These are phyloP conservation scores for Eutrigla gurnardus DNA, from an alignment of 2,797 vertebrate genomes.

Conservation along the genomic window DNA sequence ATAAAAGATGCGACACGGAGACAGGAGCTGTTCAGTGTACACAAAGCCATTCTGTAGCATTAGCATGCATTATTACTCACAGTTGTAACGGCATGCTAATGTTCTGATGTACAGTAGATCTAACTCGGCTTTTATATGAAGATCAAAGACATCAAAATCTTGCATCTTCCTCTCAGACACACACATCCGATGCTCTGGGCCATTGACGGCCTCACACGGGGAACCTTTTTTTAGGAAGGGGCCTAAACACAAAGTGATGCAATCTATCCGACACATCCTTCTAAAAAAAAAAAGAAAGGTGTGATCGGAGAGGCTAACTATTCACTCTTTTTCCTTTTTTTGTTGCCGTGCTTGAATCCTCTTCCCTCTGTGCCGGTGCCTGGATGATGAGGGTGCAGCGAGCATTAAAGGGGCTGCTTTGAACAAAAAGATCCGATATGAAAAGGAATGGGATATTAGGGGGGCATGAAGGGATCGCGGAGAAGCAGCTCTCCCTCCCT, in stretches of 20 bases:
- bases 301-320: slow-evolving; percentile 53
- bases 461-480: slow-evolving; percentile 57
- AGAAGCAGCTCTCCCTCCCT: slow-evolving; percentile 59
- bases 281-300: slow-evolving; percentile 38
- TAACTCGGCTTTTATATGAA: slow-evolving; percentile 61
- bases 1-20: slow-evolving; percentile 19
- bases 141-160: slow-evolving; percentile 59
- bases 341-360: slow-evolving; percentile 28
- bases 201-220: slow-evolving; percentile 29
- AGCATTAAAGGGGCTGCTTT: slow-evolving; percentile 75
- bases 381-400: slow-evolving; percentile 59
- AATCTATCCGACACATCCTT: slow-evolving; percentile 70
- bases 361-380: slow-evolving; percentile 32
- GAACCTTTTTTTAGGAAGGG: slow-evolving; percentile 49
- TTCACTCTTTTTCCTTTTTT: slow-evolving; percentile 19
- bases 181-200: slow-evolving; percentile 20
- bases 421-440: slow-evolving; percentile 79
- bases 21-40: slow-evolving; percentile 3
- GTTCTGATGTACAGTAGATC: slow-evolving; percentile 46
- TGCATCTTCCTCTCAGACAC: slow-evolving; percentile 27
- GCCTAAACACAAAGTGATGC: slow-evolving; percentile 67
- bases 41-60: slow-evolving; percentile 29
- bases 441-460: slow-evolving; percentile 82
- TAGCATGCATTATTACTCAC: slow-evolving; percentile 35
- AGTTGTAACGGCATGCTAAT: slow-evolving; percentile 42